A percentile compares a stretch with the other conserved stretches of the same genome.
Evolutionary conservation across 2,888 invertebrate genomes (phyloP).

Genomic region (Micoletzkya japonica): DNA sequence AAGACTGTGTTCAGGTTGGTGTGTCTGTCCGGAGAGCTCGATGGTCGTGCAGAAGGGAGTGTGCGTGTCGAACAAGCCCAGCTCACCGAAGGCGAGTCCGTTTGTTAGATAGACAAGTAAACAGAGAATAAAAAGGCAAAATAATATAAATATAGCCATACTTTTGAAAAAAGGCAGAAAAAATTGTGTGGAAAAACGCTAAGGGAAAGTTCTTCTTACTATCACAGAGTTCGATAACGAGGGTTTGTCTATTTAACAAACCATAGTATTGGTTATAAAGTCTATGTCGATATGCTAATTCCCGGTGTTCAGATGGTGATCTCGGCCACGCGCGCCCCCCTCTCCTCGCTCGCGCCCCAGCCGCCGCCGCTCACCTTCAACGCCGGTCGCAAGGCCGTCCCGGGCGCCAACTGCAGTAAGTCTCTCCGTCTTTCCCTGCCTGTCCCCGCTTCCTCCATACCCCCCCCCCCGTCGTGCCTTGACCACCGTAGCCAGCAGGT

Average conservation of each 20-base stretch:
- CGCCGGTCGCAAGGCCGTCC: slow-evolving; percentile 19
- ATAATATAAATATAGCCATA: no score
- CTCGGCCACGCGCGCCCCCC: neutral
- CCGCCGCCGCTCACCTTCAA: slow-evolving; percentile 8
- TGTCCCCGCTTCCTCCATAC: neutral
- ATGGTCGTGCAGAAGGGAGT: slow-evolving; percentile 58
- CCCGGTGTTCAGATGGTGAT: neutral
- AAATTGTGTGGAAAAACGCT: no score
- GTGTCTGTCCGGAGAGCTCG: slow-evolving; percentile 59
- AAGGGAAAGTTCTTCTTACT: no score
- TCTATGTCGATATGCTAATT: no score
- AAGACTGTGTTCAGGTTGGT: slow-evolving; percentile 48
- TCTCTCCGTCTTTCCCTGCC: neutral
- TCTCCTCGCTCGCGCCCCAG: slow-evolving; percentile 2
- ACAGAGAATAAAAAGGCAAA: no score
- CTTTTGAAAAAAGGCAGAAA: no score
- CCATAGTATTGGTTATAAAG: no score
- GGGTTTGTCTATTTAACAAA: no score
- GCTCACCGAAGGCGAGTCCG: no score
- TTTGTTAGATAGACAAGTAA: no score
- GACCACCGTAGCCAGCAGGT: no score
- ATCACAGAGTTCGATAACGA: no score
- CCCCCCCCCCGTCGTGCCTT: slow-evolving; percentile 1
- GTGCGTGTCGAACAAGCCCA: slow-evolving; percentile 54
- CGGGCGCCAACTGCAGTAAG: slow-evolving; percentile 25